These are phyloP conservation scores for Lophius americanus DNA, from an alignment of 2,797 vertebrate genomes.

Conservation along the genomic window DNA sequence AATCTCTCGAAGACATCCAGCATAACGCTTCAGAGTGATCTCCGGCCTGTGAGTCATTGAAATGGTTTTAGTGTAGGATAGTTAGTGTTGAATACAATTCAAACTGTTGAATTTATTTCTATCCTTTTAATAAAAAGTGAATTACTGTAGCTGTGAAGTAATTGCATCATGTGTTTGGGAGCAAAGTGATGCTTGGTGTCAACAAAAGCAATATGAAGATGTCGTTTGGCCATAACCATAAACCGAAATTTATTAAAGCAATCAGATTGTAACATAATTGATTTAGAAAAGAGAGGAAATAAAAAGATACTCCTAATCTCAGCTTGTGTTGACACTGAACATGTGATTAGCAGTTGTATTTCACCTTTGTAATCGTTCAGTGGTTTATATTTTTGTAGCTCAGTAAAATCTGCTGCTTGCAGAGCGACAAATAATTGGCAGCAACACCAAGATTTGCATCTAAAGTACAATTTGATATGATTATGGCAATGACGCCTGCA, in stretches of 20 bases:
- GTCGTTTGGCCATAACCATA: slow-evolving; percentile 22
- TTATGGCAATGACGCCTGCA: slow-evolving; percentile 4
- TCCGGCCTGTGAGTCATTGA: slow-evolving; percentile 85
- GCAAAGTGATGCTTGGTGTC: slow-evolving; percentile 24
- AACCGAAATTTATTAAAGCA: neutral
- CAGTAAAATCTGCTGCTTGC: slow-evolving; percentile 15
- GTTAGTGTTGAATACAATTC: neutral
- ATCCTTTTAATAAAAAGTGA: slow-evolving; percentile 20
- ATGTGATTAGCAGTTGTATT: neutral
- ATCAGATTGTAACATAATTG: neutral
- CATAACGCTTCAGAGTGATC: slow-evolving; percentile 89
- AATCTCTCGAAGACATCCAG: slow-evolving; percentile 94
- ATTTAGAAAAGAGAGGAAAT: neutral
- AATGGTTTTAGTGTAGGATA: slow-evolving; percentile 17
- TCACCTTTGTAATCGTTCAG: slow-evolving; percentile 8
- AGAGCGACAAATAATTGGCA: slow-evolving; percentile 2
- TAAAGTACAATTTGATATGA: slow-evolving; percentile 18
- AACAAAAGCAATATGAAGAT: slow-evolving; percentile 45
- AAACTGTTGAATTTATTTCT: neutral
- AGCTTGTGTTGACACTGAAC: slow-evolving; percentile 1
- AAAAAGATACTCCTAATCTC: neutral
- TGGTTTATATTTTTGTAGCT: slow-evolving; percentile 9
- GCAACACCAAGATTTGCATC: slow-evolving; percentile 12
- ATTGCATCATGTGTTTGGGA: slow-evolving; percentile 49
- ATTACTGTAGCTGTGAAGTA: slow-evolving; percentile 52